Base-by-base conservation (phyloP, 2,888 invertebrate species). In the Platycheirus rosarum region DNA sequence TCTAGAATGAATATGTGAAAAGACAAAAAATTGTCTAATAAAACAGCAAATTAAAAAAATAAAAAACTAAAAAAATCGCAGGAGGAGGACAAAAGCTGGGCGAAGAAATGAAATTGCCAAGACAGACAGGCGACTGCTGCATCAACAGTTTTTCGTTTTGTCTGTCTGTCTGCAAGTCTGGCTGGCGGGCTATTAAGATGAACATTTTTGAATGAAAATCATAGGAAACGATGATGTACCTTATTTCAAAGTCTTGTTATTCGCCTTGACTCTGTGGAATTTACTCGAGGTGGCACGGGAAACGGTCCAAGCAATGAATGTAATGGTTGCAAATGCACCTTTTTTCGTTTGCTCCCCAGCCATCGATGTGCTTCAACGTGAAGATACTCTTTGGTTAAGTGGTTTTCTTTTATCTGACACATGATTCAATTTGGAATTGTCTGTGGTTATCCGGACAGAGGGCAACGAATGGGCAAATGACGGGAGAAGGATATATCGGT, bases 111-210 rank as follows among this genome's bases (percentile, higher is more conserved):
- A 53, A 76, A 70, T 80, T 48, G 77, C 63, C 65, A 82, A 82
- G 82, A 82, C 82, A 82, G 82, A 82, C 82, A 77, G 82, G 77
- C 82, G 82, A 77, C 82, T 82, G 77, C 82, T 68, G 82, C 75
- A 80, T 80, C 75, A 80, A 80, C 80, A 80, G 75, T 80, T 80
- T n/a, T 80, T 76, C 60, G 40, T 29, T 53, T 23, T 18, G n/a
- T 51, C 63, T 65, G 46, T 65, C 71, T 66, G 42, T 11, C 18
- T n/a, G n/a, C n/a, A n/a, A n/a, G 23, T 23, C 29, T 32, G 29
- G 29, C 8, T 32, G 29, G 4, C 1, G 29, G 8, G 29, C n/a
- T n/a, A 32, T 35, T 53, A 2, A 53, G 62, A 42, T 40, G 16
- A 53, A 46, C 8, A 29, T 14, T 57, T 74, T 75, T 65, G 51